These are phyloP conservation scores for Gulo gulo DNA, from an alignment of 2,113 vertebrate genomes.

Conservation along the genomic window DNA sequence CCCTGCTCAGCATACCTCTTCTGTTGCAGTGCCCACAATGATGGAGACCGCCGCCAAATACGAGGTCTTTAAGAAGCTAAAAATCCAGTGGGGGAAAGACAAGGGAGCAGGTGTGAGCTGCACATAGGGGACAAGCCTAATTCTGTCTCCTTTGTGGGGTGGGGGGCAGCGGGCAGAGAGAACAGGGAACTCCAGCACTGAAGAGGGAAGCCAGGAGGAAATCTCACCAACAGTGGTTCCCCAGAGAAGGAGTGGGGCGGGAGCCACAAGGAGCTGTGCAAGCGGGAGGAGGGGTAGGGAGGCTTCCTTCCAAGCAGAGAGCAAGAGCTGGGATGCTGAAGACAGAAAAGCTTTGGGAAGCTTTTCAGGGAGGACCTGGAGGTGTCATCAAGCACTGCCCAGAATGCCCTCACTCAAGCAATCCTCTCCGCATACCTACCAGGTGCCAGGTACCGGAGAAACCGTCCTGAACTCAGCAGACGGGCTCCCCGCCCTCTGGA, in stretches of 20 bases:
- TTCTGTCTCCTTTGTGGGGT: fast-evolving
- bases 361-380: neutral
- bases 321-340: neutral
- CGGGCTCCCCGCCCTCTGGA: neutral
- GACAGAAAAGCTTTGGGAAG: neutral
- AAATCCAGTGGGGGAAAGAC: neutral
- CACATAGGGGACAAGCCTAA: fast-evolving
- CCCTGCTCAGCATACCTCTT: neutral
- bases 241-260: neutral
- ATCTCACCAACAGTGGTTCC: neutral
- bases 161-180: neutral
- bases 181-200: neutral
- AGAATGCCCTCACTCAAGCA: neutral
- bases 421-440: neutral
- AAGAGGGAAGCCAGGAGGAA: neutral
- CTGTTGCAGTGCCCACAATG: neutral
- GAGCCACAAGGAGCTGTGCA: too few species aligned
- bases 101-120: neutral
- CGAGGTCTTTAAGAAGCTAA: neutral
- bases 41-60: too few species aligned
- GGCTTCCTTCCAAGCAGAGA: neutral
- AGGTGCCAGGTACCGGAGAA: neutral
- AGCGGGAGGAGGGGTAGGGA: neutral
- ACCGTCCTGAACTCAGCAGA: neutral
- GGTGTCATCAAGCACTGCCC: neutral